Percentiles rank a stretch among this genome's conserved stretches.
Evolutionary conservation across 2,113 vertebrate species (phyloP).

Genomic region (Malaclemys terrapin): DNA sequence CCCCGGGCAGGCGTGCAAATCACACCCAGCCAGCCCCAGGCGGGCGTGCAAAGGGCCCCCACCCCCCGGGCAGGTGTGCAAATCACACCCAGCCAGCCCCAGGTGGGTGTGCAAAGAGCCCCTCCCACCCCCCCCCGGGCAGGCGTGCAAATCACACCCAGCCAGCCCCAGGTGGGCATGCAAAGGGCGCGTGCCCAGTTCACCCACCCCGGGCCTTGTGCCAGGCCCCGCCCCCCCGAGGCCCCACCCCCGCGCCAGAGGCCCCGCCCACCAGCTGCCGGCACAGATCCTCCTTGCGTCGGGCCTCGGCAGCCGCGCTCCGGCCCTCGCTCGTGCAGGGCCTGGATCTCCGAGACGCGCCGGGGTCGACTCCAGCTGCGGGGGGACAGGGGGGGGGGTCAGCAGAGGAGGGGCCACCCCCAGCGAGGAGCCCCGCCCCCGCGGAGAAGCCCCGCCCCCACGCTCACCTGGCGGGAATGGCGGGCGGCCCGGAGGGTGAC

Average conservation of each 20-base stretch:
- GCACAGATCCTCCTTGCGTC: slow-evolving; percentile 88
- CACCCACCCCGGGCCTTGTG: too few relatives aligned
- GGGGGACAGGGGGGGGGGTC: neutral
- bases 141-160: too few relatives aligned
- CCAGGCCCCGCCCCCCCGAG: neutral
- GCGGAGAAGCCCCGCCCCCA: too few relatives aligned
- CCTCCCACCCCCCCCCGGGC: too few relatives aligned
- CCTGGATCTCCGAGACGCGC: slow-evolving; percentile 87
- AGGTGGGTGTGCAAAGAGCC: too few relatives aligned
- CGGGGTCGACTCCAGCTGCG: slow-evolving; percentile 89
- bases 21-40: too few relatives aligned
- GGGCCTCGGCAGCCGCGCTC: slow-evolving; percentile 87
- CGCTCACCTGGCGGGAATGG: slow-evolving; percentile 83
- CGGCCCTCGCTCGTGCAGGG: slow-evolving; percentile 88
- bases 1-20: too few relatives aligned
- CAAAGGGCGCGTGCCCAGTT: too few relatives aligned
- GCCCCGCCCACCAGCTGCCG: slow-evolving; percentile 85
- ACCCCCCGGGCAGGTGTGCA: too few relatives aligned
- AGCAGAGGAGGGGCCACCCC: neutral
- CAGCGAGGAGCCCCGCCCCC: neutral
- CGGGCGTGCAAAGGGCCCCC: too few relatives aligned
- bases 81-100: too few relatives aligned
- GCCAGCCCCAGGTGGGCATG: too few relatives aligned
- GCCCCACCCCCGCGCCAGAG: neutral
- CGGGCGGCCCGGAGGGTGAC: slow-evolving; percentile 86